Evolutionary conservation across 2,888 invertebrate species (phyloP).

Genomic region (Bursaphelenchus okinawaensis): DNA sequence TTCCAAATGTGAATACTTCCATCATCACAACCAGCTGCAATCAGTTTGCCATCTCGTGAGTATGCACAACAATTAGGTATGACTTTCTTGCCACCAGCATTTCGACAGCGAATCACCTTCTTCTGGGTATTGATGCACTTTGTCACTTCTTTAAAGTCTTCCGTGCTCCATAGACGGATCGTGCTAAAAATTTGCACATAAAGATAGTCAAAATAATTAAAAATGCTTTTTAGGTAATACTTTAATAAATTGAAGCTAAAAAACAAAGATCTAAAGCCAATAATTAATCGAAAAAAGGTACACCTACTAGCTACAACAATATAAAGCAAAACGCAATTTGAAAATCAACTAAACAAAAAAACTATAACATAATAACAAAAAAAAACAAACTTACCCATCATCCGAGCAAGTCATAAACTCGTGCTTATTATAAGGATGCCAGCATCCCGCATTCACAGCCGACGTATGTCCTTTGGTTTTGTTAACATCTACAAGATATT

Average conservation of each 20-base stretch:
- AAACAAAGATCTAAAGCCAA: neutral
- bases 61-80: constrained; percentile 48
- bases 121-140: constrained; percentile 52
- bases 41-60: constrained; percentile 64
- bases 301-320: no score
- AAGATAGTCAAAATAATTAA: constrained; percentile 5
- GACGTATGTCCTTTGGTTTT: constrained; percentile 90
- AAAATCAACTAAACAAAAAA: neutral
- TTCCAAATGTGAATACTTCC: constrained; percentile 98
- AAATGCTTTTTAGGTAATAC: neutral
- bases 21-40: constrained; percentile 85
- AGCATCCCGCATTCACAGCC: constrained; percentile 79
- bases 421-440: constrained; percentile 83
- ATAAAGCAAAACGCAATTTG: no score
- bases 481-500: constrained; percentile 88
- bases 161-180: constrained; percentile 81
- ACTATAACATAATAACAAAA: neutral
- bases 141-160: constrained; percentile 64
- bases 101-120: constrained; percentile 50
- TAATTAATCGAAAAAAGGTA: constrained; percentile 3
- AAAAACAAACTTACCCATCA: constrained; percentile 67
- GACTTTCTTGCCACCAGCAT: constrained; percentile 47
- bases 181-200: constrained; percentile 67
- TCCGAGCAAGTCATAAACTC: constrained; percentile 90
- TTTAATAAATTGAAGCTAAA: neutral